Evolutionary conservation across 2,797 vertebrate species (phyloP), one percentile per base, ranked within the genome.

Genomic region (Onychomys torridus): DNA sequence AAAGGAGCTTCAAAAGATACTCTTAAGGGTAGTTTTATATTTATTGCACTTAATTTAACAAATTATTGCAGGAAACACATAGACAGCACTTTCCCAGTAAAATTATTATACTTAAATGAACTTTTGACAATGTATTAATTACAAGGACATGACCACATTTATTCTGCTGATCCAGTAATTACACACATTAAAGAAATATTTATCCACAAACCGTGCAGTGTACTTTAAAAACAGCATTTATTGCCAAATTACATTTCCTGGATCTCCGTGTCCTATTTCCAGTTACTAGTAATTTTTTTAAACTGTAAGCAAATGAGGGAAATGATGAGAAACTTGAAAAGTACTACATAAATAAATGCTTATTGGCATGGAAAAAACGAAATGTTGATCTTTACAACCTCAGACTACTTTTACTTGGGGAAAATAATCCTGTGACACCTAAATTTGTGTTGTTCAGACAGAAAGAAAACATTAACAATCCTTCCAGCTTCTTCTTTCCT

Each of bases 81-180:
- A 98, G 98, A 97, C 98, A 98, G 98, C 98, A 98, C 98, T 98
- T 99, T 98, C 97, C 46, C 97, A 96, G 97, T 98, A 98, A 98
- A 99, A 99, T 98, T 98, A 99, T 99, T 99, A 98, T 98, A 98
- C 98, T 98, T 98, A 99, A 99, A 99, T 98, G 98, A 99, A 99
- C 98, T 99, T 99, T 98, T 99, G 98, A 98, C 98, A 99, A 99
- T 98, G 97, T 98, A 99, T 98, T 99, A 99, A 99, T 99, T 99
- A 98, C 98, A 98, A 98, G 98, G 98, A 98, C 98, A 98, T 98
- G 98, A 99, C 98, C 98, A 98, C 98, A 98, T 99, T 99, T 98
- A 99, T 98, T 98, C 98, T 98, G 98, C 98, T 99, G 98, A 98
- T 98, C 98, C n/a, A n/a, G 98, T 99, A 99, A 99, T 99, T 98